Percentiles rank a stretch among this genome's conserved stretches.
Evolutionary conservation across 2,113 vertebrate species (phyloP).

Genomic region (Micronisus gabar): DNA sequence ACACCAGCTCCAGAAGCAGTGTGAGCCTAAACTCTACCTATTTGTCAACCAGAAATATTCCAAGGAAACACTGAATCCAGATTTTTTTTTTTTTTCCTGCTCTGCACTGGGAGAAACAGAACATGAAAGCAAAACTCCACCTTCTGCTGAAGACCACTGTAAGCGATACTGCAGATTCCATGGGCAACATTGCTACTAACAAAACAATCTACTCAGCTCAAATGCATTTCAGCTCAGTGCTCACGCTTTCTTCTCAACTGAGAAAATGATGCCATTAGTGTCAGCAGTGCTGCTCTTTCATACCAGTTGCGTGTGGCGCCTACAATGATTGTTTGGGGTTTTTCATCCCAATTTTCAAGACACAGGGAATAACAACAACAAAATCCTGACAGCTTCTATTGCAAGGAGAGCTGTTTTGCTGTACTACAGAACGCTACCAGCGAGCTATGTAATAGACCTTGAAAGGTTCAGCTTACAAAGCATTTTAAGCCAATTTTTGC

Average conservation of each 20-base stretch:
- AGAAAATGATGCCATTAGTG: not conserved
- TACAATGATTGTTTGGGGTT: not conserved
- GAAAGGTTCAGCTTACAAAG: not conserved
- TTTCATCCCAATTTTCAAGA: not conserved
- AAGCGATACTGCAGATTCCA: not conserved
- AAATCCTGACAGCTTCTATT: not conserved
- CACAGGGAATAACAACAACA: not conserved
- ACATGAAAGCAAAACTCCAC: not conserved
- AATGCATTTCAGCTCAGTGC: not conserved
- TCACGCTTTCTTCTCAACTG: not conserved
- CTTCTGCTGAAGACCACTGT: not conserved
- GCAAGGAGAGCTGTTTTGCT: not conserved
- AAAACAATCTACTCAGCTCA: not conserved
- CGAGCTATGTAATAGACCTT: not conserved
- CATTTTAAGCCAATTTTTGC: slow-evolving; percentile 21
- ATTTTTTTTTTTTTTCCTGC: not conserved
- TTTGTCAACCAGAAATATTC: not conserved
- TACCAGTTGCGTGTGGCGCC: not conserved
- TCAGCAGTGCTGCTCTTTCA: not conserved
- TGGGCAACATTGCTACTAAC: not conserved
- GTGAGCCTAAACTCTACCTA: not conserved
- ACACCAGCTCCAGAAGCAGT: not conserved
- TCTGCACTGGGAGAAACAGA: not conserved
- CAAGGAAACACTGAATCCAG: not conserved
- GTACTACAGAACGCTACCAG: not conserved